Percentiles rank a stretch among this genome's conserved stretches.
phyloP scores from a whole-genome alignment of 1,140 invertebrate genomes.

The Gonatopus flavifemur region DNA sequence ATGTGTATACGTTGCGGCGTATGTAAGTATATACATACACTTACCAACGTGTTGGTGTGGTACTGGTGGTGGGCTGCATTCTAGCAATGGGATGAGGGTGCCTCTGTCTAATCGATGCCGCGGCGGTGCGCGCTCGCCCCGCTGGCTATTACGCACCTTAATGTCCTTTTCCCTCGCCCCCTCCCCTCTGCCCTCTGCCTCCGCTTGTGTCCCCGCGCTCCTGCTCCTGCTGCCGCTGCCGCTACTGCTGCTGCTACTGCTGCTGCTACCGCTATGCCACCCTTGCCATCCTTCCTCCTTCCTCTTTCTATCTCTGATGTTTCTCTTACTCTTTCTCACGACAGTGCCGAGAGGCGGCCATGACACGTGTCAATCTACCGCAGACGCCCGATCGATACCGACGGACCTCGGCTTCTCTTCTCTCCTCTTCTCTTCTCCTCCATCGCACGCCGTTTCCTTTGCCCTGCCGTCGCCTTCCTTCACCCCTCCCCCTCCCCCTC shows the following conservation, averaged over 20 bases:
- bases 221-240: slow-evolving; percentile 35
- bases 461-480: slow-evolving; percentile 10
- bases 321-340: slow-evolving; percentile 16
- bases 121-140: slow-evolving; percentile 56
- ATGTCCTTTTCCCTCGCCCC: slow-evolving; percentile 49
- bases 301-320: slow-evolving; percentile 16
- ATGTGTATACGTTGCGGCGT: background rate
- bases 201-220: slow-evolving; percentile 26
- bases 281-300: slow-evolving; percentile 25
- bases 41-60: too few relatives aligned
- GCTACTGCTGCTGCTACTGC: slow-evolving; percentile 18
- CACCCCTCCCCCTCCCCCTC: slow-evolving; percentile 19
- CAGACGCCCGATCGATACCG: slow-evolving; percentile 58
- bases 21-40: too few relatives aligned
- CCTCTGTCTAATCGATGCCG: slow-evolving; percentile 58
- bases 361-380: slow-evolving; percentile 60
- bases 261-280: slow-evolving; percentile 26
- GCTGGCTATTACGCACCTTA: slow-evolving; percentile 60
- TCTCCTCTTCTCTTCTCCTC: slow-evolving; percentile 28
- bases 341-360: slow-evolving; percentile 48
- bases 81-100: slow-evolving; percentile 45
- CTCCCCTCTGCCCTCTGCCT: slow-evolving; percentile 17
- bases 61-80: slow-evolving; percentile 34
- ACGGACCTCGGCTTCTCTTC: slow-evolving; percentile 46
- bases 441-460: background rate